Conservation (phyloP, 1,140 invertebrate genomes). For the Luehdorfia chinensis region DNA sequence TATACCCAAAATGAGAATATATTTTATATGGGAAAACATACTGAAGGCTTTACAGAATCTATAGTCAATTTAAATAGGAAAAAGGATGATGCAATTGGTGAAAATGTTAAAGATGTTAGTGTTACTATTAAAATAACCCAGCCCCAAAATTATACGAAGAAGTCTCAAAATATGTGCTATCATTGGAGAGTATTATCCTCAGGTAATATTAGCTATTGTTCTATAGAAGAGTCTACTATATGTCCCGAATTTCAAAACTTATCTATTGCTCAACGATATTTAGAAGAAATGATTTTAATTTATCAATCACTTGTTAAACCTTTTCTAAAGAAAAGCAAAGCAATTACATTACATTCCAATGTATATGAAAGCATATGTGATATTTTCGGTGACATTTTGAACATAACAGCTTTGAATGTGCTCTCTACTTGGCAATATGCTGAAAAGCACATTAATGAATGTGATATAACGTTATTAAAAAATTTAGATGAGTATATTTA, state of each 20-base stretch:
- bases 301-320: constrained; percentile 81
- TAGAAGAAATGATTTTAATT: constrained; percentile 82
- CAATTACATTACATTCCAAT: constrained; percentile 76
- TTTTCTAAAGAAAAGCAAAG: constrained; percentile 79
- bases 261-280: constrained; percentile 81
- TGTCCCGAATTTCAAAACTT: constrained; percentile 77
- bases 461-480: constrained; percentile 82
- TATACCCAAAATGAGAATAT: constrained; percentile 81
- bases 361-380: constrained; percentile 81
- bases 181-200: constrained; percentile 70
- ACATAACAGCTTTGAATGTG: constrained; percentile 82
- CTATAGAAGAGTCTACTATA: constrained; percentile 57
- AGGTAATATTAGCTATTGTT: constrained; percentile 65
- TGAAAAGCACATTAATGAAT: constrained; percentile 80
- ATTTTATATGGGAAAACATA: constrained; percentile 73
- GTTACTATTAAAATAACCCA: constrained; percentile 47
- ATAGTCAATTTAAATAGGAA: constrained; percentile 66
- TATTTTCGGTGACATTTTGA: constrained; percentile 84
- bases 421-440: constrained; percentile 81
- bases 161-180: constrained; percentile 64
- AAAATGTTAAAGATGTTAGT: constrained; percentile 33
- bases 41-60: constrained; percentile 64
- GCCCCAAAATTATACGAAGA: constrained; percentile 35
- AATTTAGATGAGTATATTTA: constrained; percentile 85
- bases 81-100: constrained; percentile 29